These are phyloP conservation scores for Micropterix aruncella DNA, from an alignment of 2,888 invertebrate genomes.

Conservation along the genomic window DNA sequence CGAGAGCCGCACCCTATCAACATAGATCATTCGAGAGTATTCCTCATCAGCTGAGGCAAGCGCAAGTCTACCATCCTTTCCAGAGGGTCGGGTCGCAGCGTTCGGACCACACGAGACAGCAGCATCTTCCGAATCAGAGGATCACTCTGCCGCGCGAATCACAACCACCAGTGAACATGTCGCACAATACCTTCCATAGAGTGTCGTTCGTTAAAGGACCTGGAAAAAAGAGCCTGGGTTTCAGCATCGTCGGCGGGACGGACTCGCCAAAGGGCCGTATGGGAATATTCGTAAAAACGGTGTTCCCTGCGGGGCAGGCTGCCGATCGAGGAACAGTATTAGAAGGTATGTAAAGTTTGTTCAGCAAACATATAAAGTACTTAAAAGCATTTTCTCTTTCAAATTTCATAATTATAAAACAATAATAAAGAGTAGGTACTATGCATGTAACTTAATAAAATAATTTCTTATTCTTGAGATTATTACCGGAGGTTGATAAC, in stretches of 20 bases:
- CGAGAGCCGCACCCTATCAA: slow-evolving; percentile 22
- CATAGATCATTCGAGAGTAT: slow-evolving; percentile 36
- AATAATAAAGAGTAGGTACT: too few relatives aligned
- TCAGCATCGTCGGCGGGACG: slow-evolving; percentile 80
- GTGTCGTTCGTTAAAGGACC: slow-evolving; percentile 68
- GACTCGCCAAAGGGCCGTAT: slow-evolving; percentile 80
- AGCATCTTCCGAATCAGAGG: slow-evolving; percentile 18
- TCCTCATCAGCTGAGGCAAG: slow-evolving; percentile 31
- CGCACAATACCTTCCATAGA: slow-evolving; percentile 26
- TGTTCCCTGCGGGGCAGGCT: slow-evolving; percentile 75
- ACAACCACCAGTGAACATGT: slow-evolving; percentile 17
- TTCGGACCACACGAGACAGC: slow-evolving; percentile 21
- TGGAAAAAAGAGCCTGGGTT: slow-evolving; percentile 75
- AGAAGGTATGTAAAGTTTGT: slow-evolving; percentile 60
- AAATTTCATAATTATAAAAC: too few relatives aligned
- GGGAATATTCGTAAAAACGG: slow-evolving; percentile 82
- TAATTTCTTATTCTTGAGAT: too few relatives aligned
- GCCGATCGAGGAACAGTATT: slow-evolving; percentile 70
- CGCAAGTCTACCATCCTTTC: slow-evolving; percentile 30
- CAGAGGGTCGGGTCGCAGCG: slow-evolving; percentile 33
- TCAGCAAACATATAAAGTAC: too few relatives aligned
- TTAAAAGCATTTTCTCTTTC: too few relatives aligned
- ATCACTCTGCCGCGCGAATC: slow-evolving; percentile 19
- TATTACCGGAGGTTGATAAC: too few relatives aligned
- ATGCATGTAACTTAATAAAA: too few relatives aligned